Evolutionary conservation across 2,797 vertebrate species (phyloP), one percentile per base, ranked within the genome.

Genomic region (Sebastes oblongus): DNA sequence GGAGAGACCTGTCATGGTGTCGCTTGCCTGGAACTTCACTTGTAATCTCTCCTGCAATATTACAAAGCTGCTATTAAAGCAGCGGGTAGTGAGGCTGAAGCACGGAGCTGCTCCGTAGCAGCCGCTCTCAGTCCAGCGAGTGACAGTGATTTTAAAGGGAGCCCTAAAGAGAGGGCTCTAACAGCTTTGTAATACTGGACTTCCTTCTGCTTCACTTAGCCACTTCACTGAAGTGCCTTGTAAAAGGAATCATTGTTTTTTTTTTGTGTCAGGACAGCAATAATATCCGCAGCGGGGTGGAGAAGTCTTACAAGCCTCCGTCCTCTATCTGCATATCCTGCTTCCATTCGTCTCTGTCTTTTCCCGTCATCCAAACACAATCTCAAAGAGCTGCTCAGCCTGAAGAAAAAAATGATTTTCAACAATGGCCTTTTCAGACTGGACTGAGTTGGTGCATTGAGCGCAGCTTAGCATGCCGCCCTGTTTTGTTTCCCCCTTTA

Each of bases 401-500:
- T 42, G 54, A 79, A 85, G 68, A 81, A 87, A 84, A 84, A 83
- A 85, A 88, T 67, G 67, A 85, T 80, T 86, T 67, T 76, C 34
- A 84, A 93, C 89, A 92, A 91, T 86, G 77, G 88, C 67, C 91
- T 93, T 90, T 93, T 93, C 90, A 92, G 72, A 55, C 76, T 52
- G 81, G 75, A 85, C 83, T 72, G 80, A 89, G 90, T 74, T n/a
- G 74, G 42, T 75, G 85, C 84, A 87, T 87, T 91, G 89, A 89
- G 86, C 9, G 60, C 75, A 79, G 89, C 88, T 90, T 91, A 90
- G 83, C 90, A 70, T 79, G 91, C 88, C 29, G 83, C 80, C 78
- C 72, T 71, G 87, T 91, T 93, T 94, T 92, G 89, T 93, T 86
- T 89, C 84, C 79, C 80, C 82, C 79, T 91, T 91, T 88, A 93